Conservation (phyloP, 30 jellyfish, hydroid and myxozoan genomes). For the Phacellophora camtschatica region DNA sequence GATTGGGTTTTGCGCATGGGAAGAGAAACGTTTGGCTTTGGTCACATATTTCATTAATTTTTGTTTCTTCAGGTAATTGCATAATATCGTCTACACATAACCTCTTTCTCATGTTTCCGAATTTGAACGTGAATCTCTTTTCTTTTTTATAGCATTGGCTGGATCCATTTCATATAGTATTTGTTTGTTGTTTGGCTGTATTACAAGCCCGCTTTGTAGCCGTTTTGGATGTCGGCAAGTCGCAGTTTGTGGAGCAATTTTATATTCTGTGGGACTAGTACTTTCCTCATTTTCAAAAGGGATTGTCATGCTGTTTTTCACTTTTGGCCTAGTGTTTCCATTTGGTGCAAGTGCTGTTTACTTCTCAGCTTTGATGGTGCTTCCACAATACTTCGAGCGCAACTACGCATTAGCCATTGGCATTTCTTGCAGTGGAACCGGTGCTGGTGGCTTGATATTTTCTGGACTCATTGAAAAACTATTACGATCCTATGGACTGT, state of each 20-base stretch:
- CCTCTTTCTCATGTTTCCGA: too few relatives aligned
- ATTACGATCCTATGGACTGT: slow-evolving; percentile 34
- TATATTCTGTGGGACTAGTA: slow-evolving; percentile 48
- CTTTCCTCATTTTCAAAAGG: slow-evolving; percentile 62
- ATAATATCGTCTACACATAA: too few relatives aligned
- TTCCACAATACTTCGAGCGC: slow-evolving; percentile 60
- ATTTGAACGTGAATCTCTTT: too few relatives aligned
- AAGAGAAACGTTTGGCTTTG: too few relatives aligned
- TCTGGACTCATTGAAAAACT: slow-evolving; percentile 40
- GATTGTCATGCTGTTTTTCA: slow-evolving; percentile 40
- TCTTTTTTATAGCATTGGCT: slow-evolving; percentile 39
- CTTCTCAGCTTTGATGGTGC: slow-evolving; percentile 67
- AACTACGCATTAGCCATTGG: slow-evolving; percentile 62
- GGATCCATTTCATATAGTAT: slow-evolving; percentile 77
- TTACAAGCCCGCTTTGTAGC: slow-evolving; percentile 70
- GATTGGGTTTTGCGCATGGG: too few relatives aligned
- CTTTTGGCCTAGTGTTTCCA: slow-evolving; percentile 59
- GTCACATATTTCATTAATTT: too few relatives aligned
- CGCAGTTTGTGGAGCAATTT: slow-evolving; percentile 39
- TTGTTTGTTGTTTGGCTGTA: slow-evolving; percentile 59
- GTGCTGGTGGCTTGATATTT: slow-evolving; percentile 71
- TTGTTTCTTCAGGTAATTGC: too few relatives aligned
- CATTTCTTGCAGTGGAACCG: slow-evolving; percentile 70
- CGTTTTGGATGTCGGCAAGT: slow-evolving; percentile 72
- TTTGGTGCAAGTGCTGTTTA: slow-evolving; percentile 63